Conservation (phyloP, 2,797 vertebrate species). For the Chelidonichthys spinosus region DNA sequence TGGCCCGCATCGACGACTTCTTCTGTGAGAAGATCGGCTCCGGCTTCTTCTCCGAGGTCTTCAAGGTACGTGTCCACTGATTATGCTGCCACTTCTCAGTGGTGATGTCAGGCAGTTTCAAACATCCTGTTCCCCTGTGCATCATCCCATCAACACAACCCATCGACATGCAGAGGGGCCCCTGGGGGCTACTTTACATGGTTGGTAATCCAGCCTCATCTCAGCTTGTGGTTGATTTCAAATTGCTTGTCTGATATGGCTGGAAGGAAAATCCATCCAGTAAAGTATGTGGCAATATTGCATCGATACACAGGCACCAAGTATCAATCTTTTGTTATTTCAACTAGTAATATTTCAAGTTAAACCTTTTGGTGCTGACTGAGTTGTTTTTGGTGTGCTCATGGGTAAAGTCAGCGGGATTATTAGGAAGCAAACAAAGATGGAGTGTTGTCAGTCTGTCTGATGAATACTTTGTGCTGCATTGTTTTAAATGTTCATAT, state of each 20-base stretch:
- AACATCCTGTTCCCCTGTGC: background rate
- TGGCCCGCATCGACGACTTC: slow-evolving; percentile 95
- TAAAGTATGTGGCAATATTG: background rate
- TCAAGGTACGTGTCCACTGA: slow-evolving; percentile 86
- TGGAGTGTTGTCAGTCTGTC: too few relatives aligned
- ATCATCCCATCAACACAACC: background rate
- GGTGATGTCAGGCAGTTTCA: background rate
- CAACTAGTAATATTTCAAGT: too few relatives aligned
- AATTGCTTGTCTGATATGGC: background rate
- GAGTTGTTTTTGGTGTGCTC: too few relatives aligned
- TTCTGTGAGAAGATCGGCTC: slow-evolving; percentile 96
- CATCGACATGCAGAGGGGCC: background rate
- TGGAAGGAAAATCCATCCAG: too few relatives aligned
- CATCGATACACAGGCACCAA: too few relatives aligned
- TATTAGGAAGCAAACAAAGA: too few relatives aligned
- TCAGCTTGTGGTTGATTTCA: background rate
- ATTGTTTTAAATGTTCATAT: too few relatives aligned
- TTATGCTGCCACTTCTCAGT: background rate
- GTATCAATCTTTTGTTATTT: too few relatives aligned
- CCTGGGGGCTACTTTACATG: background rate
- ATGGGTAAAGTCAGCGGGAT: too few relatives aligned
- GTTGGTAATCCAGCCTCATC: background rate
- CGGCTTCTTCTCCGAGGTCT: slow-evolving; percentile 97
- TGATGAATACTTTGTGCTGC: too few relatives aligned
- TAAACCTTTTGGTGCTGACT: too few relatives aligned